Conservation (phyloP, 1,140 invertebrate genomes). For the Grapholita molesta region DNA sequence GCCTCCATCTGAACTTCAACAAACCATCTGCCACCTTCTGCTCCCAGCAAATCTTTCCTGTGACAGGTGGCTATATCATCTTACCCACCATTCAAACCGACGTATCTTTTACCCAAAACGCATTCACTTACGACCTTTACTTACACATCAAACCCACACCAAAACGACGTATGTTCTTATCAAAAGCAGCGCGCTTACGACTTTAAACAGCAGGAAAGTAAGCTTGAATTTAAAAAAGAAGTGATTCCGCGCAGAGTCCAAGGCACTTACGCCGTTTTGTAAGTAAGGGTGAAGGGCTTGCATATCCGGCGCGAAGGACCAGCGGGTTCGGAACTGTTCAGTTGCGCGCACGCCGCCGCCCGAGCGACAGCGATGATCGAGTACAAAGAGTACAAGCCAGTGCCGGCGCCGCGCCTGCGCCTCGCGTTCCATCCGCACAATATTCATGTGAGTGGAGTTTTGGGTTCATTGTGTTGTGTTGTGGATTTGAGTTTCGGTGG, state of each 20-base stretch:
- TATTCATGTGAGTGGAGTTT: constrained; percentile 57
- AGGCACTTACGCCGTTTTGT: background rate
- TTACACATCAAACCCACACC: background rate
- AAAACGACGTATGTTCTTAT: background rate
- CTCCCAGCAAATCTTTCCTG: background rate
- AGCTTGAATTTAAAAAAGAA: background rate
- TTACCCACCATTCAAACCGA: background rate
- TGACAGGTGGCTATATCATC: background rate
- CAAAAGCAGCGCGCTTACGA: background rate
- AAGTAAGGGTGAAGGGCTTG: background rate
- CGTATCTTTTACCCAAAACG: background rate
- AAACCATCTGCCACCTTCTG: background rate
- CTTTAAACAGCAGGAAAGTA: background rate
- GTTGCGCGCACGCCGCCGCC: background rate
- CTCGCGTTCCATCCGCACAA: constrained; percentile 64
- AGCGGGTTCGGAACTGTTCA: background rate
- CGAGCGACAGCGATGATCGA: background rate
- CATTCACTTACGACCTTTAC: background rate
- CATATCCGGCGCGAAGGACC: background rate
- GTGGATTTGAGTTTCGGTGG: background rate
- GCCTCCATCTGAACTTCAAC: background rate
- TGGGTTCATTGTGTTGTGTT: background rate
- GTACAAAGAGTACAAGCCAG: constrained; percentile 27
- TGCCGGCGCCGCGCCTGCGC: constrained; percentile 58
- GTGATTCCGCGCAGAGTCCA: background rate